Conservation (phyloP, 2,113 vertebrate species). For the Semicossyphus pulcher region DNA sequence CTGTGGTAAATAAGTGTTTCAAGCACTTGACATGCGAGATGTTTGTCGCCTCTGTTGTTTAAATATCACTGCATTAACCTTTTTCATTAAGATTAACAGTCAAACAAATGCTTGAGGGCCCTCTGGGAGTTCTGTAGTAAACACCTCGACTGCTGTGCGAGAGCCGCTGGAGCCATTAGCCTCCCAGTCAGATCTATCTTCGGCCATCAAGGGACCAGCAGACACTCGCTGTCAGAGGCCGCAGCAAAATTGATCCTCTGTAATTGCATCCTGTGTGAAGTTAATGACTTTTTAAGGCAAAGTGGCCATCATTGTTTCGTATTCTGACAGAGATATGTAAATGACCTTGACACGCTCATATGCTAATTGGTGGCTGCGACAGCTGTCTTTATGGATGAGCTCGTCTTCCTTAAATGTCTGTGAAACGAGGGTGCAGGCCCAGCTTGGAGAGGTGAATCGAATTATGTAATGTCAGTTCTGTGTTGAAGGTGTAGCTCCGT, state of each 20-base stretch:
- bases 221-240: constrained; percentile 67
- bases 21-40: constrained; percentile 5
- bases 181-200: constrained; percentile 68
- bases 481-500: not conserved
- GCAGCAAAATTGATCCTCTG: constrained; percentile 53
- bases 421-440: constrained; percentile 10
- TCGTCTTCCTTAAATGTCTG: constrained; percentile 25
- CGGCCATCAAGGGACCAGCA: constrained; percentile 51
- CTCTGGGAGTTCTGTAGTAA: constrained; percentile 52
- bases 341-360: constrained; percentile 48
- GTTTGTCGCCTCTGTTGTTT: constrained; percentile 34
- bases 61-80: constrained; percentile 56
- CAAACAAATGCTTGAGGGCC: constrained; percentile 45
- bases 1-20: constrained; percentile 4
- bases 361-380: constrained; percentile 40
- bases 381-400: constrained; percentile 49
- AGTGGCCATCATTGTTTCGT: constrained; percentile 55
- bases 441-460: not conserved
- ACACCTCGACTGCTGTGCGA: constrained; percentile 45
- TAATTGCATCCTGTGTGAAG: constrained; percentile 68
- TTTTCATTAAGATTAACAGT: constrained; percentile 64
- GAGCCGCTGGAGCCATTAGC: constrained; percentile 68
- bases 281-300: constrained; percentile 72
- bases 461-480: not conserved
- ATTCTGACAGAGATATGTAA: constrained; percentile 66